These are phyloP conservation scores for Oncorhynchus gorbuscha DNA, from an alignment of 2,113 vertebrate genomes.

Conservation along the genomic window DNA sequence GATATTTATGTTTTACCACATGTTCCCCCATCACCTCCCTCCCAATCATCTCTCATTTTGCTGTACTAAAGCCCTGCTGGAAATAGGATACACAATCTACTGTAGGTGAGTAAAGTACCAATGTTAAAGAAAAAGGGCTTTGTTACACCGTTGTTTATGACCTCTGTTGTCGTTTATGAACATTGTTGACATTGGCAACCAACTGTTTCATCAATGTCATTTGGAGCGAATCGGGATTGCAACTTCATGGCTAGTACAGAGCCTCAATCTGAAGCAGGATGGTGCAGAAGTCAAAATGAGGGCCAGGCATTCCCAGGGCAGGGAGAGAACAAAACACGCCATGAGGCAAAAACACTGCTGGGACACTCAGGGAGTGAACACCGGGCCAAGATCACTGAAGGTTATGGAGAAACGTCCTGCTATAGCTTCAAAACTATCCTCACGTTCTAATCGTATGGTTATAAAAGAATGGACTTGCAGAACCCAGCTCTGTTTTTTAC, in stretches of 20 bases:
- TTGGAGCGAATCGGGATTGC: too few species aligned
- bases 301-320: conserved; percentile 17
- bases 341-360: not conserved
- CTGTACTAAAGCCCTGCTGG: too few species aligned
- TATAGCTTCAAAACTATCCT: not conserved
- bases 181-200: too few species aligned
- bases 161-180: too few species aligned
- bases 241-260: not conserved
- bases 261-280: not conserved
- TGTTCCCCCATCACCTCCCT: not conserved
- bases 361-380: not conserved
- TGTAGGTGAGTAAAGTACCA: too few species aligned
- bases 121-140: too few species aligned
- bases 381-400: not conserved
- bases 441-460: too few species aligned
- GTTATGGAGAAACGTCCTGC: not conserved
- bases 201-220: too few species aligned
- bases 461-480: too few species aligned
- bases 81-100: too few species aligned
- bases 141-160: too few species aligned
- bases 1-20: not conserved
- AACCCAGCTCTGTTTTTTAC: too few species aligned
- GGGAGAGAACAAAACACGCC: not conserved
- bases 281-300: conserved; percentile 32
- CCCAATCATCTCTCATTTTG: not conserved